Evolutionary conservation across 2,888 invertebrate genomes (phyloP), one percentile per base, ranked within the genome.

Genomic region (Alloplasta piceator): DNA sequence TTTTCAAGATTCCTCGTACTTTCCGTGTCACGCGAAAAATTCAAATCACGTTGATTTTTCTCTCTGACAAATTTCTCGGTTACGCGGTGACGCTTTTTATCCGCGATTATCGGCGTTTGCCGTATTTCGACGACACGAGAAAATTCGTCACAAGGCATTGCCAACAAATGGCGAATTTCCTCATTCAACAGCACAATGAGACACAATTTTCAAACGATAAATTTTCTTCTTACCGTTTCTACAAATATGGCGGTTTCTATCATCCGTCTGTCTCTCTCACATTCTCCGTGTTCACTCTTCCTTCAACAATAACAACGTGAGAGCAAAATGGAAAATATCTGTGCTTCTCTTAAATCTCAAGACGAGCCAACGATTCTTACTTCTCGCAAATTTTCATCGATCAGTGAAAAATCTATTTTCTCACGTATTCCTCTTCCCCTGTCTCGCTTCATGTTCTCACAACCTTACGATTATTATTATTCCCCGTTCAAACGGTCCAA

Each of bases 61-160:
- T 74, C 60, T 36, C 12, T 38, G 41, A 14, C 14, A 67, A 60
- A 73, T 64, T 77, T 78, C 1, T 67, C 60, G 43, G n/a, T 38
- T 9, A 56, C 36, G 16, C 58, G 10, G 14, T 56, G 67, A 43
- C 72, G 56, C 38, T 48, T 50, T 56, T 26, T 78, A 16, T 50
- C 66, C 41, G 48, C 70, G 4, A 82, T 75, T 48, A 10, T 75
- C 55, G 9, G 46, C 73, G 77, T 55, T 5, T 74, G 71, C 43
- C 71, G 48, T 5, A 48, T 43, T 36, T 64, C 72, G 26, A 72
- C 55, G 43, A 46, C 60, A 12, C 61, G 55, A 9, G 75, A 12
- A 12, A 66, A 66, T 38, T 78, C 75, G 78, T 82, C 78, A 63
- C 78, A 82, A 61, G 81, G 81, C 78, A 78, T 68, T 63, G 50